Base-by-base conservation (phyloP, 2,797 vertebrate genomes). In the Arnoldichthys spilopterus region DNA sequence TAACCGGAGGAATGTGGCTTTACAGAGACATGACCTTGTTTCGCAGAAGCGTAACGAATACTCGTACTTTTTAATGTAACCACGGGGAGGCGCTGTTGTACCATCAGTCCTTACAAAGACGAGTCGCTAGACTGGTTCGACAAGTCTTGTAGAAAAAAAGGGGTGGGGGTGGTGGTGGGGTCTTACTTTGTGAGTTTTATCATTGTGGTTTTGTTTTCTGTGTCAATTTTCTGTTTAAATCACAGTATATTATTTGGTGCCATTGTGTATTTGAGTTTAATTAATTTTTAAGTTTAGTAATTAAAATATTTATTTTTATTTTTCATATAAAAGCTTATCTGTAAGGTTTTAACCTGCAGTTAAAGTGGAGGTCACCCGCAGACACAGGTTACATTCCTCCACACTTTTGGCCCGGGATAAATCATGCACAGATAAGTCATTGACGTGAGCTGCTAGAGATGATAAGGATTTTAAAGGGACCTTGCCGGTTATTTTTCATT, bases 41-140 rank as follows among this genome's bases (percentile, higher is more conserved):
- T 8, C 8, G 34, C 3, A 37, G 3, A 37, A 37, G 3, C 8
- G 34, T 3, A 37, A 37, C 8, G 34, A 47, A 45, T 45, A 40
- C 32, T 22, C 8, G 28, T 61, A 37, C 56, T 62, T 54, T 63
- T 62, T 13, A 43, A 34, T 43, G 1, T 8, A 8, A 47, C 51
- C 76, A 59, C 72, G 6, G 43, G 67, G 24, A 34, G 64, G 40
- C 49, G 24, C 7, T 77, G 45, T 62, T 54, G 51, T 47, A 53
- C 9, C 49, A 56, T 0, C n/a, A 32, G 26, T 43, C 30, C 47
- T 16, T 6, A 16, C 6, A 18, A 0, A 20, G 59, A 3, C 1
- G 12, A 13, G 54, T 28, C 12, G 24, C 54, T 58, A 0, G 59
- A 32, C 28, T 34, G 28, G 59, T 1, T 32, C 1, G 6, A 34